phyloP scores from a whole-genome alignment of 2,113 vertebrate genomes.

The Lepus europaeus region DNA sequence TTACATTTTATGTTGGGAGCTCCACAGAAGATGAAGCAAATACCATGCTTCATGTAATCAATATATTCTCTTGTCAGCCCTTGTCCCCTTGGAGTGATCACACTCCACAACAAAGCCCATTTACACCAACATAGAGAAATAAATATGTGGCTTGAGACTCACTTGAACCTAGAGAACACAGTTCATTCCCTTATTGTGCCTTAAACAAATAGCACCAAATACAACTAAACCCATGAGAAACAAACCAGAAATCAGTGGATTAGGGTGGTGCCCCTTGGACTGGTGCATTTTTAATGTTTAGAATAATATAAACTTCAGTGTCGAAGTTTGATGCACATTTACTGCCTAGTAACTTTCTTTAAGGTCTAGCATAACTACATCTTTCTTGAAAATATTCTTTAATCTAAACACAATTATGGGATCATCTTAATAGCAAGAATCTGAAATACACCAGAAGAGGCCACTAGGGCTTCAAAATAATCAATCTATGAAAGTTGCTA shows the following conservation, averaged over 20 bases:
- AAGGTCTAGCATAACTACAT: neutral
- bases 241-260: constrained; percentile 7
- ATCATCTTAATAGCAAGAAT: neutral
- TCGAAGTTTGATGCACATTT: neutral
- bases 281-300: neutral
- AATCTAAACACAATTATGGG: neutral
- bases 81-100: neutral
- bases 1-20: neutral
- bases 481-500: neutral
- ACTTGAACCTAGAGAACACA: constrained; percentile 4
- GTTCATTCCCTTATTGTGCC: constrained; percentile 1
- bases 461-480: neutral
- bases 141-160: neutral
- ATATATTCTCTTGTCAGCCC: neutral
- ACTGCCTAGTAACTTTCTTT: neutral
- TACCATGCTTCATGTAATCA: neutral
- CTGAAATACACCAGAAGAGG: neutral
- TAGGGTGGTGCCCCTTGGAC: neutral
- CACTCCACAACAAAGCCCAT: neutral
- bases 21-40: neutral
- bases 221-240: neutral
- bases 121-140: neutral
- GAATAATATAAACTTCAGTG: neutral
- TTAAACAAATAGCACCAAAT: constrained; percentile 18
- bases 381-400: neutral